Evolutionary conservation across 2,888 invertebrate species (phyloP).

Genomic region (Nomada lathburiana): DNA sequence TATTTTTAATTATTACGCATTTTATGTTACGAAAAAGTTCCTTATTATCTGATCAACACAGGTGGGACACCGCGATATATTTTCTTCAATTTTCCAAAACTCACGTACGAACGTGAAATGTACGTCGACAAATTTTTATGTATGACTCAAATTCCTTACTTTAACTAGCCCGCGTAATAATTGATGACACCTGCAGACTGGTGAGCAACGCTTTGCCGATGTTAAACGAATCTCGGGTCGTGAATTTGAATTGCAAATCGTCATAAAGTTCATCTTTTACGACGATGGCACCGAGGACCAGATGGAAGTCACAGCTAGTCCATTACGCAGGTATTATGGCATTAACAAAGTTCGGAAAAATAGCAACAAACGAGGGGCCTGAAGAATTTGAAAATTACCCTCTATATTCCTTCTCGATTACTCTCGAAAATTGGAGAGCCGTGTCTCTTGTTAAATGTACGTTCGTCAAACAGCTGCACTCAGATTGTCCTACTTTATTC

Average conservation of each 20-base stretch:
- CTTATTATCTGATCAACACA: neutral
- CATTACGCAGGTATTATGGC: slow-evolving; percentile 47
- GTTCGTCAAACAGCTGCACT: neutral
- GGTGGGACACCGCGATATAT: too few species aligned
- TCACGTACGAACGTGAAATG: too few species aligned
- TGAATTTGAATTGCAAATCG: slow-evolving; percentile 44
- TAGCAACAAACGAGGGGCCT: slow-evolving; percentile 13
- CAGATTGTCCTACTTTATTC: neutral
- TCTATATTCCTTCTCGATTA: neutral
- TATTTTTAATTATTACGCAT: too few species aligned
- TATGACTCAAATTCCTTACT: neutral
- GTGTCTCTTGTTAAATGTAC: neutral
- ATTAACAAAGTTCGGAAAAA: slow-evolving; percentile 43
- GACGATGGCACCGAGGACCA: neutral
- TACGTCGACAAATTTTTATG: neutral
- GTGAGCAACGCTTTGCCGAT: slow-evolving; percentile 5
- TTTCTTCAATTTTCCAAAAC: neutral
- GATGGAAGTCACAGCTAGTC: slow-evolving; percentile 21
- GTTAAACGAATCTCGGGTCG: slow-evolving; percentile 31
- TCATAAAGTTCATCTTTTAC: slow-evolving; percentile 34
- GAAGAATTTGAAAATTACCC: slow-evolving; percentile 7
- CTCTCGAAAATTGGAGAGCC: neutral
- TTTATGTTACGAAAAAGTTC: too few species aligned
- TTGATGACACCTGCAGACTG: slow-evolving; percentile 1
- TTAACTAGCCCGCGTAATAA: neutral